A percentile compares a stretch with the other conserved stretches of the same genome.
Conservation (phyloP, 2,888 invertebrate genomes). For the Entomobrya proxima region DNA sequence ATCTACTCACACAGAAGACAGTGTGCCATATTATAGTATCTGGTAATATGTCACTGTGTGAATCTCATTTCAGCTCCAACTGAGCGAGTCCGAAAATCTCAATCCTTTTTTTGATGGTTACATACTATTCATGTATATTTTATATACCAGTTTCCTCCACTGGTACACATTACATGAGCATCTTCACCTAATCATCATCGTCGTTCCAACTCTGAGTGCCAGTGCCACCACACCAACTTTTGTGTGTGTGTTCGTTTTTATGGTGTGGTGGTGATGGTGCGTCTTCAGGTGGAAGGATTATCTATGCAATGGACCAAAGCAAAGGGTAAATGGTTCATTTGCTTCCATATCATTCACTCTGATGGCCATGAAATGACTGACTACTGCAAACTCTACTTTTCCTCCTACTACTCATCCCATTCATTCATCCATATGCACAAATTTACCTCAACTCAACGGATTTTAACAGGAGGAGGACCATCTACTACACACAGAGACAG, state of each 20-base stretch:
- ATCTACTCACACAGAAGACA: no score
- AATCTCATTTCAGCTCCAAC: conserved; percentile 25
- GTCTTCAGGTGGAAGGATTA: conserved; percentile 67
- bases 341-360: conserved; percentile 65
- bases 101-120: neutral
- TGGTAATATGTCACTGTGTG: conserved; percentile 31
- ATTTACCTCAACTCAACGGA: conserved; percentile 42
- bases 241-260: conserved; percentile 16
- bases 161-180: no score
- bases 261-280: conserved; percentile 43
- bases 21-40: no score
- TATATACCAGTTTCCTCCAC: no score
- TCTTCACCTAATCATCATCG: neutral
- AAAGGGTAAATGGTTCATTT: conserved; percentile 67
- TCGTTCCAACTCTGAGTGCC: neutral
- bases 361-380: conserved; percentile 66
- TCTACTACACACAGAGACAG: no score
- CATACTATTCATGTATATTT: neutral
- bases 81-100: conserved; percentile 1
- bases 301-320: conserved; percentile 61
- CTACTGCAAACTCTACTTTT: conserved; percentile 15
- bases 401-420: neutral
- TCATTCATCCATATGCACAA: conserved; percentile 43
- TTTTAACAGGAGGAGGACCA: conserved; percentile 37
- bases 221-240: neutral